These are phyloP conservation scores for Silvanus unidentatus DNA, from an alignment of 2,888 invertebrate species.

Conservation along the genomic window DNA sequence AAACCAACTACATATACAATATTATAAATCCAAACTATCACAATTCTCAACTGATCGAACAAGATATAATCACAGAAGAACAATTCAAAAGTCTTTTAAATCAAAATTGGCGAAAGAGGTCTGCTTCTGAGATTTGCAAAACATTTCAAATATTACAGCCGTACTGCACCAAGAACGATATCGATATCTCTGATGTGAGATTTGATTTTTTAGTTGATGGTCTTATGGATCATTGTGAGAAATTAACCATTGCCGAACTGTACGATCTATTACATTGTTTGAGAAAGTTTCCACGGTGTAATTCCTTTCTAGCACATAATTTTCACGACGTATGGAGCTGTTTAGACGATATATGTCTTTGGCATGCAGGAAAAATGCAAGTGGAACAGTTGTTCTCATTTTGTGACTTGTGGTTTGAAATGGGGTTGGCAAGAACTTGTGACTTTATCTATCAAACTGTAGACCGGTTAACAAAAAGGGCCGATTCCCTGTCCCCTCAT, in stretches of 20 bases:
- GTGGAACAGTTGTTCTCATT: slow-evolving; percentile 52
- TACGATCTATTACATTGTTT: slow-evolving; percentile 50
- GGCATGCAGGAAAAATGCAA: slow-evolving; percentile 48
- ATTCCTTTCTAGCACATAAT: slow-evolving; percentile 52
- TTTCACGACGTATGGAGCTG: slow-evolving; percentile 61
- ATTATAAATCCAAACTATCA: too few species aligned
- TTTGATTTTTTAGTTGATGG: slow-evolving; percentile 44
- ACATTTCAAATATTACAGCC: slow-evolving; percentile 32
- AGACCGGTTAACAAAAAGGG: slow-evolving; percentile 53
- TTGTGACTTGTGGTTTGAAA: slow-evolving; percentile 59
- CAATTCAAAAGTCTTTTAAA: slow-evolving; percentile 52
- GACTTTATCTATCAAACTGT: slow-evolving; percentile 54
- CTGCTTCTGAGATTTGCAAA: slow-evolving; percentile 33
- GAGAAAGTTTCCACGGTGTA: slow-evolving; percentile 49
- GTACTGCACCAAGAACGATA: slow-evolving; percentile 32
- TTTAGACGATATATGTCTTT: slow-evolving; percentile 60
- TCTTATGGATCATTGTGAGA: slow-evolving; percentile 49
- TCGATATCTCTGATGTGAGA: slow-evolving; percentile 34
- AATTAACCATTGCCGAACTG: slow-evolving; percentile 55
- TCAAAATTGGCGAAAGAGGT: slow-evolving; percentile 34
- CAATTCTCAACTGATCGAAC: too few species aligned
- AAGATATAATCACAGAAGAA: too few species aligned
- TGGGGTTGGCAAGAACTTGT: slow-evolving; percentile 46
- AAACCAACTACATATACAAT: too few species aligned
- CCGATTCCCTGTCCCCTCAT: slow-evolving; percentile 53